Conservation (phyloP, 2,797 vertebrate species). For the Artibeus jamaicensis region DNA sequence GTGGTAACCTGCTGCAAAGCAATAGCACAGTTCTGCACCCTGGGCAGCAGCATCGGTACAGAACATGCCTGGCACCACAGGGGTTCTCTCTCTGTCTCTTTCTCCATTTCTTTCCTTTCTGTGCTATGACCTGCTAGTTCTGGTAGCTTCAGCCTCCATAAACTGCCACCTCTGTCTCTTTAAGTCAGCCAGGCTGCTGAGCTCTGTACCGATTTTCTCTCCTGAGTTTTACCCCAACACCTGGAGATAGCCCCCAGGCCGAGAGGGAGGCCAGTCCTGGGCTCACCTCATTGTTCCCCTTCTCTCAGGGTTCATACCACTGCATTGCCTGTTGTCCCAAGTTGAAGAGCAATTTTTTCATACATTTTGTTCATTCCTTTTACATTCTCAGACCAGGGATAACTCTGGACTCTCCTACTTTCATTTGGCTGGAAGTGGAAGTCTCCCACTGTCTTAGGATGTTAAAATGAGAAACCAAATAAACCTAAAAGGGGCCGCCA, state of each 20-base stretch:
- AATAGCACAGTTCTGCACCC: neutral
- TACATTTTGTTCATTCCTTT: neutral
- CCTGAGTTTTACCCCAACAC: neutral
- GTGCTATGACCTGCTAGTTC: neutral
- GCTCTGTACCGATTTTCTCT: neutral
- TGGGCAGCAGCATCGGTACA: fast-evolving
- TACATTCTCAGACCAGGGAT: neutral
- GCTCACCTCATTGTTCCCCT: neutral
- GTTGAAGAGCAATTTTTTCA: neutral
- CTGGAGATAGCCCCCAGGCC: neutral
- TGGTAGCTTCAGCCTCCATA: neutral
- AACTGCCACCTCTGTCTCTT: neutral
- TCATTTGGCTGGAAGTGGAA: neutral
- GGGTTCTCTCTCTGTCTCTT: too few species aligned
- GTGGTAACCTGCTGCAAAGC: too few species aligned
- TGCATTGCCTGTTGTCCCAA: neutral
- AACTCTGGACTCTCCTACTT: neutral
- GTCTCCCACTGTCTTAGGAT: neutral
- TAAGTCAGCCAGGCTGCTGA: neutral
- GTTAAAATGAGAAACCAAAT: neutral
- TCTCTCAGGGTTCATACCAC: neutral
- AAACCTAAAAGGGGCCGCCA: neutral
- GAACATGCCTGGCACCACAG: neutral
- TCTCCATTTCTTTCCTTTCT: neutral
- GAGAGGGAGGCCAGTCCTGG: fast-evolving